A percentile compares a stretch with the other conserved stretches of the same genome.
Conservation (phyloP, 1,140 invertebrate genomes). For the Temnothorax longispinosus region DNA sequence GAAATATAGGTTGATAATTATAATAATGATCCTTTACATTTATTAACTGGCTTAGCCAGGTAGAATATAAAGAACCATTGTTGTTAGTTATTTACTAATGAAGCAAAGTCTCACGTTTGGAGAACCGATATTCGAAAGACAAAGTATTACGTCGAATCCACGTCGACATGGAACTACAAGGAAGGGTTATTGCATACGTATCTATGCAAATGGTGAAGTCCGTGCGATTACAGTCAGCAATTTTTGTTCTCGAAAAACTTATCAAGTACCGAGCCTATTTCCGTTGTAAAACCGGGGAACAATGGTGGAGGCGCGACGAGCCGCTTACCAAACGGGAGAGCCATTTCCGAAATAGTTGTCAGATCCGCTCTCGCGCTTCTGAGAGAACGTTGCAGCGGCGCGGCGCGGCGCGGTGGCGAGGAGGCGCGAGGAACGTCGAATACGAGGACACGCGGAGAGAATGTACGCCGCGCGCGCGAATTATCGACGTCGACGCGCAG, state of each 20-base stretch:
- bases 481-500: conserved; percentile 75
- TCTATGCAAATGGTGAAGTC: background rate
- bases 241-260: background rate
- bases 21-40: no score
- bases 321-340: background rate
- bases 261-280: background rate
- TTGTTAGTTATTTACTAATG: no score
- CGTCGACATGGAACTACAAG: background rate
- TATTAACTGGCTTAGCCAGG: no score
- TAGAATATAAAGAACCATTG: no score
- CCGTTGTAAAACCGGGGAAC: background rate
- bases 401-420: background rate
- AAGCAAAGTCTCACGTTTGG: no score
- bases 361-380: background rate
- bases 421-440: conserved; percentile 59
- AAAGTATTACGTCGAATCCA: background rate
- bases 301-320: background rate
- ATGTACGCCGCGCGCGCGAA: conserved; percentile 69
- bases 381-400: background rate
- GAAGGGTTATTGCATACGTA: background rate
- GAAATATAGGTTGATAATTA: background rate
- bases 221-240: background rate
- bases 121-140: background rate
- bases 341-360: background rate
- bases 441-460: conserved; percentile 56